These are phyloP conservation scores for Streptopelia turtur DNA, from an alignment of 2,797 vertebrate genomes.

Conservation along the genomic window DNA sequence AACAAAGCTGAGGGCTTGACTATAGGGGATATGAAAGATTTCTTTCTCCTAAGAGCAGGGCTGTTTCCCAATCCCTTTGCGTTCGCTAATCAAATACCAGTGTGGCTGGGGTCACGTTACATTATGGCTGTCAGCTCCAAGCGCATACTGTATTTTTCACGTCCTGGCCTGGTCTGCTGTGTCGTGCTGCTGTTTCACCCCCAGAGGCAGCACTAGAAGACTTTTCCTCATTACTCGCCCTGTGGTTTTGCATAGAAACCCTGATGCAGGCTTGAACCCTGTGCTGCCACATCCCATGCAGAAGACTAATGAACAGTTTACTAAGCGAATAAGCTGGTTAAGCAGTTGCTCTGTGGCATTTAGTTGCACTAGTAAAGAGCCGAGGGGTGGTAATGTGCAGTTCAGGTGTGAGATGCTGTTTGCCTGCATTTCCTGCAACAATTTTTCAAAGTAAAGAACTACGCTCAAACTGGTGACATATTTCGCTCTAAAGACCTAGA, in stretches of 20 bases:
- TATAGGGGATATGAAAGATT: constrained; percentile 36
- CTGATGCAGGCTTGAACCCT: neutral
- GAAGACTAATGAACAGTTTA: neutral
- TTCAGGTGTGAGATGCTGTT: constrained; percentile 45
- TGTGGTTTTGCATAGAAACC: neutral
- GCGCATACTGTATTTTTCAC: constrained; percentile 45
- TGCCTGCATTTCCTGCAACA: neutral
- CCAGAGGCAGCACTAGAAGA: neutral
- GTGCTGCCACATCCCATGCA: neutral
- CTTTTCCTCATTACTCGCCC: neutral
- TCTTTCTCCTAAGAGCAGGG: constrained; percentile 37
- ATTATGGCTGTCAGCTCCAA: constrained; percentile 40
- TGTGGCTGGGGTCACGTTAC: constrained; percentile 58
- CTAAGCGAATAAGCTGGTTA: neutral
- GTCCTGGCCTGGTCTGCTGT: neutral
- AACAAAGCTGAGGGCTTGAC: constrained; percentile 7
- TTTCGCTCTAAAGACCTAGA: neutral
- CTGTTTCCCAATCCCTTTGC: neutral
- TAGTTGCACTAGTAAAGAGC: neutral
- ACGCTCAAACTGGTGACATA: neutral
- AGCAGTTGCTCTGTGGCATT: neutral
- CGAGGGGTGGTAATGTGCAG: neutral
- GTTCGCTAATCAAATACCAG: constrained; percentile 58
- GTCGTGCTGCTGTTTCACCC: neutral
- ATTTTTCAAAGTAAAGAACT: constrained; percentile 6